Conservation (phyloP, 2,113 vertebrate genomes). For the Sapajus apella region DNA sequence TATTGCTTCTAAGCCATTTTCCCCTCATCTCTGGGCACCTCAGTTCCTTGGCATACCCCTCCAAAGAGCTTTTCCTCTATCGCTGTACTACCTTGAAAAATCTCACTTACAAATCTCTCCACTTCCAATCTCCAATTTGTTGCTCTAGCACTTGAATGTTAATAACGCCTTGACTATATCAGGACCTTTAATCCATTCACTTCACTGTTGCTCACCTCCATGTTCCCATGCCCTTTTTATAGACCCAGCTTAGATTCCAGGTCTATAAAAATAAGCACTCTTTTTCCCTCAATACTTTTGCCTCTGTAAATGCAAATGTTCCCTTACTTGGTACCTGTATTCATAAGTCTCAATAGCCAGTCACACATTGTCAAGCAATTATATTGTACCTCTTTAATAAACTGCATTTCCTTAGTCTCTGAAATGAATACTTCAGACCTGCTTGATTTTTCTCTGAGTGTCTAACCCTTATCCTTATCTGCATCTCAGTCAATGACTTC, state of each 20-base stretch:
- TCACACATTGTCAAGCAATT: neutral
- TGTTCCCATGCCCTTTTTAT: neutral
- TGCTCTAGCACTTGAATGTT: neutral
- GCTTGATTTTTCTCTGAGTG: neutral
- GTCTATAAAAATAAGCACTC: neutral
- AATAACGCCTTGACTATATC: neutral
- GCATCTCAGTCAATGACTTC: neutral
- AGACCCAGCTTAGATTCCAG: neutral
- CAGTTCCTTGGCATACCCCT: neutral
- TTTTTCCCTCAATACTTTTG: neutral
- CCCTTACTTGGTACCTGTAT: neutral
- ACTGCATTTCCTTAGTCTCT: neutral
- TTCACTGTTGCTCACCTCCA: neutral
- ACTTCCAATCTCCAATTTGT: neutral
- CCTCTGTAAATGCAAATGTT: neutral
- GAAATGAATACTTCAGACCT: neutral
- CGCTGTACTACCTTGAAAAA: neutral
- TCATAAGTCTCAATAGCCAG: neutral
- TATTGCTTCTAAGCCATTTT: neutral
- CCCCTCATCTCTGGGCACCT: neutral
- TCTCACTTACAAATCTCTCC: neutral
- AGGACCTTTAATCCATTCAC: rapidly evolving
- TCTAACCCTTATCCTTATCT: neutral
- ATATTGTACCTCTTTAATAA: neutral
- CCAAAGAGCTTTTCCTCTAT: neutral